Conservation (phyloP, 2,888 invertebrate species). For the Eristalis pertinax region DNA sequence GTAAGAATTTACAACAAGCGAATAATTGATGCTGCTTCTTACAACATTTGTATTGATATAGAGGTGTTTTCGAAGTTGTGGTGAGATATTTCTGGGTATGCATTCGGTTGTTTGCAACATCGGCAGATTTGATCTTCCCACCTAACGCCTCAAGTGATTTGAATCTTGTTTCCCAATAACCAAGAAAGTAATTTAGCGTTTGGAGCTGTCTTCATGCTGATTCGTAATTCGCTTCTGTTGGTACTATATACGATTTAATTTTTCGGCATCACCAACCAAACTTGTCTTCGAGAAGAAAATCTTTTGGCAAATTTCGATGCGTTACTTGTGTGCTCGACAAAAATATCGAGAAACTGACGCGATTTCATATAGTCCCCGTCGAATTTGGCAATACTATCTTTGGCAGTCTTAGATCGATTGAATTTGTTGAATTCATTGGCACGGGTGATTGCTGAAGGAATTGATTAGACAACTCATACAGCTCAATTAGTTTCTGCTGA, state of each 20-base stretch:
- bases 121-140: background rate
- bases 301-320: background rate
- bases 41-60: too few relatives aligned
- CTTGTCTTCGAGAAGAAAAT: background rate
- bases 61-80: background rate
- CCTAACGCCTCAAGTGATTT: background rate
- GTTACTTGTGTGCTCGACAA: conserved; percentile 3
- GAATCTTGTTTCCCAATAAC: too few relatives aligned
- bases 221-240: background rate
- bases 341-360: conserved; percentile 3
- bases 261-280: background rate
- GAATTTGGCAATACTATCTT: too few relatives aligned
- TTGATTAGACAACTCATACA: background rate
- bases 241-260: background rate
- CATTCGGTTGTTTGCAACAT: background rate
- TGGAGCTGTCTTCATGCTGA: background rate
- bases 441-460: too few relatives aligned
- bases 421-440: background rate
- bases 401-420: background rate
- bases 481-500: background rate
- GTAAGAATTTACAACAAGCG: background rate
- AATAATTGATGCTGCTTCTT: too few relatives aligned
- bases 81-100: background rate
- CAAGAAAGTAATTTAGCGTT: background rate
- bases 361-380: conserved; percentile 11